Conservation (phyloP, 2,888 invertebrate species). For the Cylindroiulus punctatus region DNA sequence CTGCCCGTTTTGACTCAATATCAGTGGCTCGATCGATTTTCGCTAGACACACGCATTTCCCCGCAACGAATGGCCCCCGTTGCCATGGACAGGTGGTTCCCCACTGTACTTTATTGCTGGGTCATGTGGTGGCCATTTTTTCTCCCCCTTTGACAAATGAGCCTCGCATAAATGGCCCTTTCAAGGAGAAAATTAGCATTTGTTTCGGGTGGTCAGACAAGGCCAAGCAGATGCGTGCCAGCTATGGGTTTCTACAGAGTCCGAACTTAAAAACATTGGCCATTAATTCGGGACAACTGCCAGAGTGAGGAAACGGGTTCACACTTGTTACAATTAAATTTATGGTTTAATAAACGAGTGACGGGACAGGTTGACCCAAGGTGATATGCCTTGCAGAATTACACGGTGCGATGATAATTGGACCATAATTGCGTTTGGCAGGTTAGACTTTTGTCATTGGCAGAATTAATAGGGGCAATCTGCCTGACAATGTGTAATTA, state of each 20-base stretch:
- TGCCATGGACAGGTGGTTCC: constrained; percentile 32
- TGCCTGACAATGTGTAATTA: no score
- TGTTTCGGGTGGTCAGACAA: constrained; percentile 11
- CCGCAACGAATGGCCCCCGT: constrained; percentile 18
- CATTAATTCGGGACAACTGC: neutral
- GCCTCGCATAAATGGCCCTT: constrained; percentile 33
- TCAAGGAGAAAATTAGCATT: constrained; percentile 35
- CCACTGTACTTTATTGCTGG: constrained; percentile 11
- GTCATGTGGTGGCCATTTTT: constrained; percentile 29
- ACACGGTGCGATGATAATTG: neutral
- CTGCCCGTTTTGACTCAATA: constrained; percentile 27
- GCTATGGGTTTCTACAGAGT: neutral
- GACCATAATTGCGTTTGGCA: neutral
- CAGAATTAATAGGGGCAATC: no score
- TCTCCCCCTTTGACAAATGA: constrained; percentile 14
- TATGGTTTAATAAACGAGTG: neutral
- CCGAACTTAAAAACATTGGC: neutral
- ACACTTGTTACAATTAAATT: neutral
- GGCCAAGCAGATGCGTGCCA: neutral
- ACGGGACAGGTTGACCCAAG: neutral
- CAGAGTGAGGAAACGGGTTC: neutral
- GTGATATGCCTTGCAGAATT: neutral
- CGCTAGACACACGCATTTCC: constrained; percentile 11
- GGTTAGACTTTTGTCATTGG: neutral
- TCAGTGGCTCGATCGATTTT: constrained; percentile 33